These are phyloP conservation scores for Caenorhabditis wallacei DNA, from an alignment of 2,888 invertebrate genomes.

Conservation along the genomic window DNA sequence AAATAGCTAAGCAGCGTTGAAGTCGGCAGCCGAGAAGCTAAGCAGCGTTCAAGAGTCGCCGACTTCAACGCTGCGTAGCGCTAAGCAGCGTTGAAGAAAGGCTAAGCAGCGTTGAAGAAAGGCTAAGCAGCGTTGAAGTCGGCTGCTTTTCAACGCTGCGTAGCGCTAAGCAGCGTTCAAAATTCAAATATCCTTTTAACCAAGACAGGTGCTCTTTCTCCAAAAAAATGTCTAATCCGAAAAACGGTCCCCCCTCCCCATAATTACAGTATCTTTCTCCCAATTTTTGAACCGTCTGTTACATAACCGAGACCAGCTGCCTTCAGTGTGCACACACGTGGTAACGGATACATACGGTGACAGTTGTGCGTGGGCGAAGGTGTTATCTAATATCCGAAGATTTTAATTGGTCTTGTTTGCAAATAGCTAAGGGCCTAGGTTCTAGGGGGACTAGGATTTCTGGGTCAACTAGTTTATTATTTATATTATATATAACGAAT, in stretches of 20 bases:
- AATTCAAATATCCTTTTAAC: neutral
- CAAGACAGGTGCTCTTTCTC: slow-evolving; percentile 10
- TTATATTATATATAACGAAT: neutral
- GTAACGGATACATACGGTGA: slow-evolving; percentile 54
- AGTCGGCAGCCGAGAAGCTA: neutral
- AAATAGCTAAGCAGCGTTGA: neutral
- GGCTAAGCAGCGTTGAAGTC: no score
- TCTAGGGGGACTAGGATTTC: neutral
- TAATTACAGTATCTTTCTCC: slow-evolving; percentile 25
- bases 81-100: no score
- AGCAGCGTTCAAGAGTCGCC: no score
- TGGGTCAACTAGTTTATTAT: no score
- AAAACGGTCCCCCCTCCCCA: slow-evolving; percentile 12
- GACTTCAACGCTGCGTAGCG: no score
- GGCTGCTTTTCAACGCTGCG: no score
- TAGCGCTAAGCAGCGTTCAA: no score
- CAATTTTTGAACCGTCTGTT: neutral
- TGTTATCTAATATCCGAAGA: slow-evolving; percentile 9
- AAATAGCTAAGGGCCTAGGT: no score
- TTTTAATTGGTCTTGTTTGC: neutral
- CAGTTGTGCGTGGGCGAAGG: slow-evolving; percentile 28
- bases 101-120: no score
- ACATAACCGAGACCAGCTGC: slow-evolving; percentile 15
- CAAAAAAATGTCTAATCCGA: slow-evolving; percentile 7
- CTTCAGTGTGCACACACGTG: slow-evolving; percentile 13